phyloP scores from a whole-genome alignment of 2,113 vertebrate species.

The Nanger granti region DNA sequence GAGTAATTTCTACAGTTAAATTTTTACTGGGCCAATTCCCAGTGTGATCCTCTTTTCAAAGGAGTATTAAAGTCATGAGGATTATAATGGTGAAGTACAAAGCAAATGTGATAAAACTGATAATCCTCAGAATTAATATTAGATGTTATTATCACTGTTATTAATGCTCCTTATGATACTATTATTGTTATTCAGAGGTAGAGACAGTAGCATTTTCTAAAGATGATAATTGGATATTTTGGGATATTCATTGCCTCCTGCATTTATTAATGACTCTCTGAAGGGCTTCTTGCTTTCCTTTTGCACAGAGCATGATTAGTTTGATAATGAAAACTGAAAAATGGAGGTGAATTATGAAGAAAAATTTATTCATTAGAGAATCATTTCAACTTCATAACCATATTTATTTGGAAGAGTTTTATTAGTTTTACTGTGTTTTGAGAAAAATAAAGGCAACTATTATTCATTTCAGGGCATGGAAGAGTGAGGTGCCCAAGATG shows the following conservation, averaged over 20 bases:
- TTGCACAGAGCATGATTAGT: not conserved
- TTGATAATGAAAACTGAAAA: slow-evolving; percentile 7
- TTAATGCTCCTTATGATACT: not conserved
- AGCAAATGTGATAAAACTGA: not conserved
- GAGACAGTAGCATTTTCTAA: not conserved
- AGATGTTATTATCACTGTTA: not conserved
- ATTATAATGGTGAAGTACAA: not conserved
- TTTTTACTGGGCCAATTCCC: not conserved
- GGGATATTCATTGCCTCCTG: not conserved
- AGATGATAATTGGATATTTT: not conserved
- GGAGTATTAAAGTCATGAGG: not conserved
- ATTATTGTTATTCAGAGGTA: not conserved
- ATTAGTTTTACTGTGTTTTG: not conserved
- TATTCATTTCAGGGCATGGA: not conserved
- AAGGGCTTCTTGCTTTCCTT: not conserved
- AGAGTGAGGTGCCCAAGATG: not conserved
- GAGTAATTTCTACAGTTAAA: not conserved
- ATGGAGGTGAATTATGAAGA: not conserved
- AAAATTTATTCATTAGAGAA: not conserved
- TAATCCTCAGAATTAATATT: not conserved
- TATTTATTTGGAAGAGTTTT: not conserved
- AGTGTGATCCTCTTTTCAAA: not conserved
- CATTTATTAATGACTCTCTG: not conserved
- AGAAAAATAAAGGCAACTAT: not conserved
- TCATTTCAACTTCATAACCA: not conserved